Conservation (phyloP, 2,113 vertebrate species). For the Apus apus region DNA sequence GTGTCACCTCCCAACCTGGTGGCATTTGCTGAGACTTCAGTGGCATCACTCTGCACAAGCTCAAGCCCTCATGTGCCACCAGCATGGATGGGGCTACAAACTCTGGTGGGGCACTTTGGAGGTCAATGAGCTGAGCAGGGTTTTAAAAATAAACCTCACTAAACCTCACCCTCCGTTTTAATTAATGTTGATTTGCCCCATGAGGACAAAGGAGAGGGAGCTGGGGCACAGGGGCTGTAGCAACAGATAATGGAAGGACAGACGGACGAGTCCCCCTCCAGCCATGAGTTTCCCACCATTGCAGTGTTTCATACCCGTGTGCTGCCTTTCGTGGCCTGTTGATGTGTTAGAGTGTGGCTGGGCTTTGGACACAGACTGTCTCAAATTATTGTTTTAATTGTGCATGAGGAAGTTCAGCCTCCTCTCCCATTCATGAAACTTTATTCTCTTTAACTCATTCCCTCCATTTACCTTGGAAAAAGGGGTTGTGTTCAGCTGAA, state of each 20-base stretch:
- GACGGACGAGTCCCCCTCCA: not conserved
- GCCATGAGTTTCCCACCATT: accelerated
- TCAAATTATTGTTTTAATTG: not conserved
- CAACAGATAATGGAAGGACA: not conserved
- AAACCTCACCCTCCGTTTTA: not conserved
- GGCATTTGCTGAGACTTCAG: not conserved
- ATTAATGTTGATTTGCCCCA: accelerated
- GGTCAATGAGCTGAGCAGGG: not conserved
- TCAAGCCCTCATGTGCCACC: not conserved
- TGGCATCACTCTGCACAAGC: not conserved
- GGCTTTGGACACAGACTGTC: not conserved
- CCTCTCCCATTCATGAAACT: not conserved
- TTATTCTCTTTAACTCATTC: not conserved
- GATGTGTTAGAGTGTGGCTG: not conserved
- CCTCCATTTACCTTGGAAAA: not conserved
- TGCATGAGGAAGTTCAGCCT: not conserved
- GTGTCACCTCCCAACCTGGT: not conserved
- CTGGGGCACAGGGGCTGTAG: not conserved
- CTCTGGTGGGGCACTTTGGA: not conserved
- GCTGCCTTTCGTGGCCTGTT: not conserved
- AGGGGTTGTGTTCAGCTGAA: not conserved
- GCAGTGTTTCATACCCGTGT: accelerated
- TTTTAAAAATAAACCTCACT: not conserved
- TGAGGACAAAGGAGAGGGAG: not conserved
- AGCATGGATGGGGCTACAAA: not conserved